Evolutionary conservation across 2,113 vertebrate genomes (phyloP).

Genomic region (Hemibagrus wyckioides): DNA sequence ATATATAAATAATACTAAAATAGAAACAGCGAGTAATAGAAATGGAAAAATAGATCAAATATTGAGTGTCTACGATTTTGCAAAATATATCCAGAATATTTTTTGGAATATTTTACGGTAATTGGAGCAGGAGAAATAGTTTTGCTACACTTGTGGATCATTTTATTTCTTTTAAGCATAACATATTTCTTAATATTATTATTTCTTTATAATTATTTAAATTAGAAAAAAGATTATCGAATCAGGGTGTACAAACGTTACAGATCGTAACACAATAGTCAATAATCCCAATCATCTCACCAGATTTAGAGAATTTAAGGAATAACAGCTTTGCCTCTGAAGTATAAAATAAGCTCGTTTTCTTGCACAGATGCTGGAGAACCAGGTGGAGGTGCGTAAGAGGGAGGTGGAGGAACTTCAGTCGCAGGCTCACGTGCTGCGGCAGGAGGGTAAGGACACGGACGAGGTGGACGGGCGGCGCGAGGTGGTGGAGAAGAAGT

Average conservation of each 20-base stretch:
- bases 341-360: neutral
- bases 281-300: neutral
- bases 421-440: constrained; percentile 86
- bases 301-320: neutral
- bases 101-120: neutral
- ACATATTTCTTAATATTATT: neutral
- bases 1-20: neutral
- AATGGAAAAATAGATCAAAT: neutral
- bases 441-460: constrained; percentile 88
- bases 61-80: neutral
- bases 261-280: neutral
- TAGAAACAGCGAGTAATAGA: neutral
- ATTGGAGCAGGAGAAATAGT: neutral
- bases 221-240: neutral
- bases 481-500: constrained; percentile 85
- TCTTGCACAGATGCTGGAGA: constrained; percentile 87
- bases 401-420: constrained; percentile 93
- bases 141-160: neutral
- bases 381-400: constrained; percentile 96
- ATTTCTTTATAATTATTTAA: too few species aligned
- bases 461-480: constrained; percentile 91
- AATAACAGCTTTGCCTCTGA: neutral
- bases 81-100: neutral
- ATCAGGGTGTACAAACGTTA: neutral
- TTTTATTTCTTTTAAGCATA: neutral